phyloP scores from a whole-genome alignment of 2,113 vertebrate genomes.

The Cyrtonyx montezumae region DNA sequence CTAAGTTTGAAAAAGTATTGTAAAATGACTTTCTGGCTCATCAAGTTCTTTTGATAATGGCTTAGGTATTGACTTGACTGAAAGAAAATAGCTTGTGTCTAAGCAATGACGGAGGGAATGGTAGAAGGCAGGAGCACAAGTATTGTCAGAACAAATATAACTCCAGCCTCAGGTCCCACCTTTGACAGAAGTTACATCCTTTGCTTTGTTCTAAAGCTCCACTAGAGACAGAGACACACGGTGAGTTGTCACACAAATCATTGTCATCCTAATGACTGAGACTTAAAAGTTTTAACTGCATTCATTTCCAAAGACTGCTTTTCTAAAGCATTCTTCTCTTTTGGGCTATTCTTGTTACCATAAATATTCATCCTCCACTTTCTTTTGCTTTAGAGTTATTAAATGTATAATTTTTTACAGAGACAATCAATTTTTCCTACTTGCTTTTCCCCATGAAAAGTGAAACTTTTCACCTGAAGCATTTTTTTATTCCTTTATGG shows the following conservation, averaged over 20 bases:
- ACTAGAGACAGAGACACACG: neutral
- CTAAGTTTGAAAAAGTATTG: constrained; percentile 39
- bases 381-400: neutral
- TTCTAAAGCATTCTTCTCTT: neutral
- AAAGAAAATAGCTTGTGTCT: constrained; percentile 37
- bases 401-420: neutral
- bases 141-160: neutral
- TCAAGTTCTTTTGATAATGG: constrained; percentile 42
- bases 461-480: neutral
- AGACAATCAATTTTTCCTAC: neutral
- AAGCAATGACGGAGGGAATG: neutral
- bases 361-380: neutral
- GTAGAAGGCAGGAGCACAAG: neutral
- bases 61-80: constrained; percentile 44
- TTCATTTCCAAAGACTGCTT: neutral
- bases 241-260: neutral
- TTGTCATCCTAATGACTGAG: neutral
- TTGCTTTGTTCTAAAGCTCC: neutral
- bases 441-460: neutral
- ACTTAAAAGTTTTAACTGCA: neutral
- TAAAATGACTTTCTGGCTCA: constrained; percentile 33
- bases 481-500: neutral
- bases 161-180: neutral
- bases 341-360: neutral
- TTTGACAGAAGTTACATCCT: neutral